A percentile compares a stretch with the other conserved stretches of the same genome.
Conservation (phyloP, 2,888 invertebrate genomes). For the Proisotoma minuta region DNA sequence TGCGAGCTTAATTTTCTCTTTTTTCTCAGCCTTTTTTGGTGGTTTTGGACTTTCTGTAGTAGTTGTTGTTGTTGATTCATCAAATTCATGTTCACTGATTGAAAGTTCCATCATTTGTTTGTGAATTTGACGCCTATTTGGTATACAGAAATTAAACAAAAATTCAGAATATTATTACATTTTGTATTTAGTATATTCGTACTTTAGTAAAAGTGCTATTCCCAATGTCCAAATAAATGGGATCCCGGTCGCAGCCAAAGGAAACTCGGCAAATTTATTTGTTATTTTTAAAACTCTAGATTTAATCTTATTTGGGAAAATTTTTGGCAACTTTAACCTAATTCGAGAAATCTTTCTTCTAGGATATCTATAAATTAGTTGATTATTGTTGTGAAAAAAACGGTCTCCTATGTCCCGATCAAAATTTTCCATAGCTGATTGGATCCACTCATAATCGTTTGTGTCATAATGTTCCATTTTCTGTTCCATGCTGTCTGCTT, state of each 20-base stretch:
- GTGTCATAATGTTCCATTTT: too few species aligned
- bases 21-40: neutral
- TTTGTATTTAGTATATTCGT: too few species aligned
- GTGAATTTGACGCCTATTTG: too few species aligned
- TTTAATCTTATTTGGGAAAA: neutral
- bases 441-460: neutral
- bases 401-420: too few species aligned
- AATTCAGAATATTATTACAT: too few species aligned
- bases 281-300: neutral
- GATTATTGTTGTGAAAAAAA: neutral
- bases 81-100: too few species aligned
- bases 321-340: too few species aligned
- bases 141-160: too few species aligned
- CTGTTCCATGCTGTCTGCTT: neutral
- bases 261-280: neutral
- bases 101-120: too few species aligned
- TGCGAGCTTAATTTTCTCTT: neutral
- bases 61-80: too few species aligned
- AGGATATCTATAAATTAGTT: neutral
- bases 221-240: neutral
- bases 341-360: neutral
- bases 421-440: neutral
- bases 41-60: too few species aligned
- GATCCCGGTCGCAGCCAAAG: neutral
- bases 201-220: neutral